phyloP scores from a whole-genome alignment of 2,113 vertebrate genomes.

The Corvus cornix region DNA sequence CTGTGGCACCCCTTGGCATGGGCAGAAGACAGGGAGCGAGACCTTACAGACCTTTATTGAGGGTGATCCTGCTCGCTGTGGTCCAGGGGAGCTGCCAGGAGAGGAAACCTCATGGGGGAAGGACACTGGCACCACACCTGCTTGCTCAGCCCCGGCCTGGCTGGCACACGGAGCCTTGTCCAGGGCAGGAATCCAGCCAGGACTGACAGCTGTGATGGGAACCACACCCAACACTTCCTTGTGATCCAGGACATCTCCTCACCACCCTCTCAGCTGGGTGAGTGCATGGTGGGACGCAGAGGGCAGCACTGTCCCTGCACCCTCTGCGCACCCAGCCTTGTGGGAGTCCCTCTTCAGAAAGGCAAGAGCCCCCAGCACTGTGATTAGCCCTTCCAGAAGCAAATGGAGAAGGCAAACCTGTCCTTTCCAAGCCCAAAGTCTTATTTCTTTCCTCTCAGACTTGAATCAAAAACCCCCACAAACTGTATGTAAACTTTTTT shows the following conservation, averaged over 20 bases:
- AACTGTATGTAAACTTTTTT: not conserved
- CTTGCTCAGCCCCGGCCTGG: not conserved
- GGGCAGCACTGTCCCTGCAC: not conserved
- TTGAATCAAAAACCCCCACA: not conserved
- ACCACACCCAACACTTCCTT: fast-evolving
- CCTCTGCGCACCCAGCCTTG: not conserved
- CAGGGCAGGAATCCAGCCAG: not conserved
- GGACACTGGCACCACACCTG: not conserved
- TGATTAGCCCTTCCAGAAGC: not conserved
- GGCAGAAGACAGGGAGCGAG: not conserved
- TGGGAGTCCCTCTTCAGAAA: not conserved
- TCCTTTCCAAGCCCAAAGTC: not conserved
- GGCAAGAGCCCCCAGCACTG: not conserved
- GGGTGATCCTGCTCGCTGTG: fast-evolving
- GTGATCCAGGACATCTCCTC: not conserved
- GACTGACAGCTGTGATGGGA: not conserved
- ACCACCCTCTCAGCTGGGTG: not conserved
- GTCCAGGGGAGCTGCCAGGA: not conserved
- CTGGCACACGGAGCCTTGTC: fast-evolving
- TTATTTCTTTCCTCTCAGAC: not conserved
- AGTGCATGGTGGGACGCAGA: fast-evolving
- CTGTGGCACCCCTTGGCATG: fast-evolving
- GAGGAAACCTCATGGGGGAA: fast-evolving
- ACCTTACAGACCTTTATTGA: not conserved
- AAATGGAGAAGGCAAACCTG: not conserved